Base-by-base conservation (phyloP, 2,113 vertebrate species). In the Ceyx margarethae region DNA sequence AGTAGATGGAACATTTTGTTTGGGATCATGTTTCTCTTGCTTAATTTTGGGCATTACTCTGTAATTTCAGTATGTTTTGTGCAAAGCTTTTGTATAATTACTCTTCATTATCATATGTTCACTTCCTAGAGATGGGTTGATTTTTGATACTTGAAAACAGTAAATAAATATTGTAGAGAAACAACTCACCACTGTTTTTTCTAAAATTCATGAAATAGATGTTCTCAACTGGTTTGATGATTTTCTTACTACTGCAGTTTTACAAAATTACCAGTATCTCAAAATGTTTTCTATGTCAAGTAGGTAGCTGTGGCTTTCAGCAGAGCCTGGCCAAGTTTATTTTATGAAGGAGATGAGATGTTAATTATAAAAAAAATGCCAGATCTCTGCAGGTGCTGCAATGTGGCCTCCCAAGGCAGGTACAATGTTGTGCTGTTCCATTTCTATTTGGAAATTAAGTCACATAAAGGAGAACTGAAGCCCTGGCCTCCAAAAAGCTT, bases 1-100 rank as follows among this genome's bases (percentile, higher is more conserved):
- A 96, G 68, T 94, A 94, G 96, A 96, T 81, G 81, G 78, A 96
- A 96, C 76, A 90, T 91, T 94, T 94, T 91, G 66, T 95, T 93
- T 92, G 75, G 58, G 58, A 72, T 94, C 78, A 2, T 67, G 81
- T 81, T 93, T 93, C 68, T 84, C 64, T 87, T 94, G 67, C 91
- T 79, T 95, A 79, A 89, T 91, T 89, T 87, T 78, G 50, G 64
- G 88, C 33, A 35, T 46, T 85, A 71, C 81, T 89, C 43, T 95
- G 54, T 94, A 69, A 74, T 71, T 90, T 87, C 75, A 87, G 46
- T 62, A 48, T 74, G 79, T 91, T 95, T 94, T 85, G 50, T 92
- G 65, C 62, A 91, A 85, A 81, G 43, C 14, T 82, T 80, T 77
- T 89, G 77, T 89, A 43, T 89, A 81, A 14, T 78, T 29, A 54